Evolutionary conservation across 1,140 invertebrate genomes (phyloP), one percentile per base, ranked within the genome.

Genomic region (Cherax quadricarinatus): DNA sequence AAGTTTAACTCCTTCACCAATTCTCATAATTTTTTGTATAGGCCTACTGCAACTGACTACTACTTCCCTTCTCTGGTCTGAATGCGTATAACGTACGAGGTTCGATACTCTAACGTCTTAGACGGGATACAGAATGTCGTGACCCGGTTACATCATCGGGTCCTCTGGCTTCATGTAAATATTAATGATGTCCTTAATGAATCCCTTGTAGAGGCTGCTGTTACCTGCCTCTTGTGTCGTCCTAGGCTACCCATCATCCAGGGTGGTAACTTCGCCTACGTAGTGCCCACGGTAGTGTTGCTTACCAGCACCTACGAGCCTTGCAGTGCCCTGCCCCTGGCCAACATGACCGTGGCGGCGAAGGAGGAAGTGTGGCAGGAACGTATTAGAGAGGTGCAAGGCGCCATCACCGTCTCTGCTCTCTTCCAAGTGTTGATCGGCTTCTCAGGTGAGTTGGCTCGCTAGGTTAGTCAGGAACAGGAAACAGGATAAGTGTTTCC

Each of bases 251-350:
- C 97, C 7, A 96, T 97, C 53, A 96, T 97, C 60, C 97, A 97
- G 95, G 98, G 98, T 14, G 97, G 97, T 0, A 98, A 97, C 0
- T 98, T 98, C 94, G 97, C 97, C 0, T 98, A 98, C 95, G 94
- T 98, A 18, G 97, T 98, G 6, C 98, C 98, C 0, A 97, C 97
- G 0, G 94, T 98, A 24, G 97, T 97, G 0, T 97, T 98, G 93
- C 95, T 98, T 3, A 96, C 96, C 92, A 95, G 98, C 79, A 97
- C 97, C 0, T 95, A 96, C 93, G 98, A 97, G 97, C 96, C 97
- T 93, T 98, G 98, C 94, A 97, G 97, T 0, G 93, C 95, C 0
- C 60, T 92, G 21, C 70, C 83, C 3, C 41, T 92, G 57, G 73
- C 48, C 88, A 90, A 85, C 82, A 78, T 90, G 82, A 90, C 89